phyloP scores from a whole-genome alignment of 1,140 invertebrate species.

The Ephestia elutella region DNA sequence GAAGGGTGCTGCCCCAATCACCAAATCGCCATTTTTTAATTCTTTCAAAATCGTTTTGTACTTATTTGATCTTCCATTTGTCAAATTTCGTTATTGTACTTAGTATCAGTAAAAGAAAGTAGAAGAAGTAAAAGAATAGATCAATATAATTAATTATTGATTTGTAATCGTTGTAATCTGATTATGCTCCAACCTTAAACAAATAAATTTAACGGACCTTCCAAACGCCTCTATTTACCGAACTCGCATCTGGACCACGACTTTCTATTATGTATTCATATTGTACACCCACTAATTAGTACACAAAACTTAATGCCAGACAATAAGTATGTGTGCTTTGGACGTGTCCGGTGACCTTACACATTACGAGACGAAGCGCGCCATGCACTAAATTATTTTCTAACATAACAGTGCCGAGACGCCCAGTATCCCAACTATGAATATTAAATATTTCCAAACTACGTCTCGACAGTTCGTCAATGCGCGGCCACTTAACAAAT shows the following conservation, averaged over 20 bases:
- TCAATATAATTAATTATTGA: no score
- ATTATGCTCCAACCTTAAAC: constrained; percentile 27
- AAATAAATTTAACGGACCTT: constrained; percentile 58
- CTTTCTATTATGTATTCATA: constrained; percentile 71
- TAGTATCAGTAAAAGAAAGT: no score
- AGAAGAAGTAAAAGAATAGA: no score
- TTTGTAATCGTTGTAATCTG: no score
- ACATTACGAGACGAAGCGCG: constrained; percentile 31
- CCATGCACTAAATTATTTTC: constrained; percentile 43
- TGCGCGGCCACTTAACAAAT: constrained; percentile 70
- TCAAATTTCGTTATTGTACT: no score
- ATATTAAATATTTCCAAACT: constrained; percentile 66
- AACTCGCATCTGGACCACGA: constrained; percentile 63
- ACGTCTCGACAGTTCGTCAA: constrained; percentile 62
- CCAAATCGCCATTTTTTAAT: no score
- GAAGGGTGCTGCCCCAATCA: no score
- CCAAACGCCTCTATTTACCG: constrained; percentile 62
- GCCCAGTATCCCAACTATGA: constrained; percentile 51
- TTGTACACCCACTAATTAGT: constrained; percentile 71
- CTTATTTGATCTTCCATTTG: no score
- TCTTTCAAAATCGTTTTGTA: no score
- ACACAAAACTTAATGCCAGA: constrained; percentile 67
- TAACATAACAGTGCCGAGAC: constrained; percentile 41
- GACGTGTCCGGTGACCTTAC: constrained; percentile 53
- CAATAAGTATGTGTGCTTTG: constrained; percentile 51